Percentiles rank a stretch among this genome's conserved stretches.
Conservation (phyloP, 2,797 vertebrate genomes). For the Characodon lateralis region DNA sequence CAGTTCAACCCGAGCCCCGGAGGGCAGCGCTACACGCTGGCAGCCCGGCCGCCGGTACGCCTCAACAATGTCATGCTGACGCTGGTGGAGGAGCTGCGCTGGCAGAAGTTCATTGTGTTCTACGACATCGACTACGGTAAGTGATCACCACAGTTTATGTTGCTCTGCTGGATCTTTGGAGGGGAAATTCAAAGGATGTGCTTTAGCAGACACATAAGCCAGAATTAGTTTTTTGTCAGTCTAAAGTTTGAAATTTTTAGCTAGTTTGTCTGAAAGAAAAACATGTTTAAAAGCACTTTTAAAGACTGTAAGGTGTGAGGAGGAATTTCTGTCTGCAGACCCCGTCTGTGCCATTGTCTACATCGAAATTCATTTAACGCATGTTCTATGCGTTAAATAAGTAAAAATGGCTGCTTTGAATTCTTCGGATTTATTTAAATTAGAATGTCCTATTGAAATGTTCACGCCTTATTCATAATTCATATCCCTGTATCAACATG, state of each 20-base stretch:
- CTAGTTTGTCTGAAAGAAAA: too few relatives aligned
- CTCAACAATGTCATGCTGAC: constrained; percentile 94
- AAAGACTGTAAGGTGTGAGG: too few relatives aligned
- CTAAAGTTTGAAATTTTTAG: neutral
- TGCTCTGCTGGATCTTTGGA: neutral
- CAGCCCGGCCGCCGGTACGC: constrained; percentile 90
- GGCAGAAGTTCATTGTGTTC: constrained; percentile 98
- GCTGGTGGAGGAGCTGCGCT: constrained; percentile 92
- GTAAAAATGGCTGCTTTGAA: neutral
- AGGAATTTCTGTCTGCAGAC: too few relatives aligned
- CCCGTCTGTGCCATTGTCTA: neutral
- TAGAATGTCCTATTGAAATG: neutral
- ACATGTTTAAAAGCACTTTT: too few relatives aligned
- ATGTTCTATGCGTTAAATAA: neutral
- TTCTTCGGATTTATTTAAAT: neutral
- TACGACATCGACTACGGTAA: constrained; percentile 97
- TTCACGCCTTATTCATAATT: neutral
- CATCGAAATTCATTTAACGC: neutral
- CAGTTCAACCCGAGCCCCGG: constrained; percentile 89
- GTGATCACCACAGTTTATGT: constrained; percentile 22
- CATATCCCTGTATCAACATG: neutral
- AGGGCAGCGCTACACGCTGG: constrained; percentile 92
- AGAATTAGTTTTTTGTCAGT: neutral
- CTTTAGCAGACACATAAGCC: neutral
- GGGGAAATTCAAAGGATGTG: neutral